Percentiles rank a stretch among this genome's conserved stretches.
These are phyloP conservation scores for Machimus rusticus DNA, from an alignment of 2,888 invertebrate species.

Conservation along the genomic window DNA sequence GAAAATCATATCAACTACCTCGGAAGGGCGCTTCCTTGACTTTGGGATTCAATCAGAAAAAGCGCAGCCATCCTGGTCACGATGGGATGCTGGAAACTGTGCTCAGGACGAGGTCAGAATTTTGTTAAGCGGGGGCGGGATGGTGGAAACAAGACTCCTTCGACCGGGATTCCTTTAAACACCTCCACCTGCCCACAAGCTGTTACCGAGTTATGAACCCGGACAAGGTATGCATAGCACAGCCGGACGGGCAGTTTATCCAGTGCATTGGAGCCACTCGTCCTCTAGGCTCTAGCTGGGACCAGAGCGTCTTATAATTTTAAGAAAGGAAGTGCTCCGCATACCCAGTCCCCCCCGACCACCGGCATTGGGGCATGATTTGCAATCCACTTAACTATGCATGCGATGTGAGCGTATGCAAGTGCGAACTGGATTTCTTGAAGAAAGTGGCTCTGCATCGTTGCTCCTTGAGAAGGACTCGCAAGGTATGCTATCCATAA, in stretches of 20 bases:
- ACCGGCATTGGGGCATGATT: background rate
- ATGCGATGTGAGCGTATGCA: background rate
- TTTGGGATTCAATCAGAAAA: conserved; percentile 4
- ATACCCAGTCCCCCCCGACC: background rate
- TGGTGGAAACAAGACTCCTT: background rate
- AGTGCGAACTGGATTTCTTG: background rate
- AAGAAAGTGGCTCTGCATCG: background rate
- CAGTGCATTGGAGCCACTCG: background rate
- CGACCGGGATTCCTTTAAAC: background rate
- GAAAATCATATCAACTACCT: conserved; percentile 34
- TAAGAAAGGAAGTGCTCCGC: background rate
- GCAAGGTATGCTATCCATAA: conserved; percentile 15
- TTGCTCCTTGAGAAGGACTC: background rate
- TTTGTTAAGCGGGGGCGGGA: background rate
- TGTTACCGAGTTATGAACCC: background rate
- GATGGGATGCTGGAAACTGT: background rate
- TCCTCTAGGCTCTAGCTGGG: background rate
- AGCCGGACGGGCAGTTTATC: background rate
- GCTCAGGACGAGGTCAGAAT: background rate
- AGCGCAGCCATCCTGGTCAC: background rate
- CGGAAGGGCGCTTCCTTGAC: background rate
- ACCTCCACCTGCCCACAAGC: background rate
- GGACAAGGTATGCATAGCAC: background rate
- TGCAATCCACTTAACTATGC: background rate
- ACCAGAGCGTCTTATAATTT: background rate